Conservation (phyloP, 2,113 vertebrate species). For the Tichodroma muraria region DNA sequence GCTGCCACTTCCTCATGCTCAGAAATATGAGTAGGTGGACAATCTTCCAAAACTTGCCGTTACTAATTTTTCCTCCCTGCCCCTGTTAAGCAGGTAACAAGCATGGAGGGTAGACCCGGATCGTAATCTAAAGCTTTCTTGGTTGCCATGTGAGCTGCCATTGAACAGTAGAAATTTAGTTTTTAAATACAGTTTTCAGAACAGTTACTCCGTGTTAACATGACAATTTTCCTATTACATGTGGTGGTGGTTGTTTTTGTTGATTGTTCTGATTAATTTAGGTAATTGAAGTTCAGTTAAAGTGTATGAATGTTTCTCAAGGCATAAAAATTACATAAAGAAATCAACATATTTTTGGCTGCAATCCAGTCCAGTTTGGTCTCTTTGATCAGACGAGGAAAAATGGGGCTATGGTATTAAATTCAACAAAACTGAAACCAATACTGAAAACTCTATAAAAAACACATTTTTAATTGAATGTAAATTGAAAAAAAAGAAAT, state of each 20-base stretch:
- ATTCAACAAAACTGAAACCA: not conserved
- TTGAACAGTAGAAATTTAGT: not conserved
- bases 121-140: not conserved
- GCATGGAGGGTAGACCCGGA: fast-evolving
- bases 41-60: not conserved
- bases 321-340: not conserved
- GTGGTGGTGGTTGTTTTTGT: not conserved
- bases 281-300: not conserved
- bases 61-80: not conserved
- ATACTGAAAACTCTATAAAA: not conserved
- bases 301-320: not conserved
- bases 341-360: not conserved
- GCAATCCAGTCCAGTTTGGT: not conserved
- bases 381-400: not conserved
- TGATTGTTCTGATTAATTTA: not conserved
- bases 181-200: not conserved
- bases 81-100: not conserved
- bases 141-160: not conserved
- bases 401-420: not conserved
- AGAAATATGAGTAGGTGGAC: not conserved
- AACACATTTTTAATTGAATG: not conserved
- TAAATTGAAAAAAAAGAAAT: not conserved
- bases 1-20: not conserved
- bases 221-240: not conserved
- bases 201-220: not conserved